A percentile compares a stretch with the other conserved stretches of the same genome.
Evolutionary conservation across 2,888 invertebrate genomes (phyloP).

Genomic region (Diarsia dahlii): DNA sequence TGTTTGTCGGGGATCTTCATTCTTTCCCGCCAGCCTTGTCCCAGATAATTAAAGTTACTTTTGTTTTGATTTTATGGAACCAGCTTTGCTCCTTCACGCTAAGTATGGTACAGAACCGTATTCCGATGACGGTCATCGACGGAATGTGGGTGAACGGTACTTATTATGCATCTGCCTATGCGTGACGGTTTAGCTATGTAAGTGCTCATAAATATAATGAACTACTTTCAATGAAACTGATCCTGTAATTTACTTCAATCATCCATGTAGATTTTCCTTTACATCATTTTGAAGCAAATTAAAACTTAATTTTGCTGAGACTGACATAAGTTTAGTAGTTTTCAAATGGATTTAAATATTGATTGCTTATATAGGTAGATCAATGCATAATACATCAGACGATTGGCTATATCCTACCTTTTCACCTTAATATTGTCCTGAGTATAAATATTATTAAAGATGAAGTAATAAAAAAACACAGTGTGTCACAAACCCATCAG

Average conservation of each 20-base stretch:
- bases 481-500: not conserved
- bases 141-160: conserved; percentile 33
- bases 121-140: conserved; percentile 9
- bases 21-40: not conserved
- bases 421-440: too few species aligned
- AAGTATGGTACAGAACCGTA: not conserved
- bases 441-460: too few species aligned
- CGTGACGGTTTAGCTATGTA: conserved; percentile 37
- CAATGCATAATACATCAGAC: too few species aligned
- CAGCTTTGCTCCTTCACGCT: not conserved
- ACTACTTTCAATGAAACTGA: conserved; percentile 29
- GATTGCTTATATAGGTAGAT: not conserved
- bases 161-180: conserved; percentile 35
- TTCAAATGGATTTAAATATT: not conserved
- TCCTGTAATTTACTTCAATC: conserved; percentile 38
- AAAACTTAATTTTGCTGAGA: not conserved
- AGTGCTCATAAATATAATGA: conserved; percentile 32
- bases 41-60: not conserved
- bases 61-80: not conserved
- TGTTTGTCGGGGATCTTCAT: not conserved
- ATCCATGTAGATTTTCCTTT: not conserved
- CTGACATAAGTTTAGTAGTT: not conserved
- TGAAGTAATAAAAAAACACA: too few species aligned
- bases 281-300: not conserved
- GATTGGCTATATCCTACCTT: not conserved